Conservation (phyloP, 1,140 invertebrate species). For the Dendroctonus valens region DNA sequence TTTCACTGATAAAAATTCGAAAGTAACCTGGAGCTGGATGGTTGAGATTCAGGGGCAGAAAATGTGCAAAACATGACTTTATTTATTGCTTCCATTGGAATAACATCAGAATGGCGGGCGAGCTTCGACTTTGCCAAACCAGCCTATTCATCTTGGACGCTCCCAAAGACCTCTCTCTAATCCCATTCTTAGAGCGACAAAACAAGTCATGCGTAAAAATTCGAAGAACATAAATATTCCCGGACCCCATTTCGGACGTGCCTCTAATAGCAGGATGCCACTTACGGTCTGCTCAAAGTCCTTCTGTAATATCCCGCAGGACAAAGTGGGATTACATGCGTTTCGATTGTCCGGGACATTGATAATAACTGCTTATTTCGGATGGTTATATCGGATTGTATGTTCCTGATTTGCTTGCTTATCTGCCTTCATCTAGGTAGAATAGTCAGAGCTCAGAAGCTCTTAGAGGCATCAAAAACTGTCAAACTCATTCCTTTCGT, state of each 20-base stretch:
- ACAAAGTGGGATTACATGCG: slow-evolving; percentile 17
- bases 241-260: slow-evolving; percentile 27
- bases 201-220: slow-evolving; percentile 30
- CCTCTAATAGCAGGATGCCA: slow-evolving; percentile 28
- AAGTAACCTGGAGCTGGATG: too few relatives aligned
- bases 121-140: slow-evolving; percentile 4
- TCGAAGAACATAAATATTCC: slow-evolving; percentile 24
- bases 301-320: slow-evolving; percentile 22
- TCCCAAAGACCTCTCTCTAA: slow-evolving; percentile 13
- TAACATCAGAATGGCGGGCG: slow-evolving; percentile 1
- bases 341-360: slow-evolving; percentile 15
- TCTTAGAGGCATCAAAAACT: too few relatives aligned
- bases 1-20: too few relatives aligned
- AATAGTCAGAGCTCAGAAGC: too few relatives aligned
- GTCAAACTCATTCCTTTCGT: too few relatives aligned
- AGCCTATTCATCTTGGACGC: slow-evolving; percentile 9
- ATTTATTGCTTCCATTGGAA: too few relatives aligned
- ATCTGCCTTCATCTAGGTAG: too few relatives aligned
- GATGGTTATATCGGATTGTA: not conserved
- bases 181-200: slow-evolving; percentile 24
- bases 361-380: slow-evolving; percentile 18
- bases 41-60: too few relatives aligned
- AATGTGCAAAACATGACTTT: too few relatives aligned
- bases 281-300: slow-evolving; percentile 14
- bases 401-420: too few relatives aligned